phyloP scores from a whole-genome alignment of 1,140 invertebrate species.

The Apocrypta bakeri region DNA sequence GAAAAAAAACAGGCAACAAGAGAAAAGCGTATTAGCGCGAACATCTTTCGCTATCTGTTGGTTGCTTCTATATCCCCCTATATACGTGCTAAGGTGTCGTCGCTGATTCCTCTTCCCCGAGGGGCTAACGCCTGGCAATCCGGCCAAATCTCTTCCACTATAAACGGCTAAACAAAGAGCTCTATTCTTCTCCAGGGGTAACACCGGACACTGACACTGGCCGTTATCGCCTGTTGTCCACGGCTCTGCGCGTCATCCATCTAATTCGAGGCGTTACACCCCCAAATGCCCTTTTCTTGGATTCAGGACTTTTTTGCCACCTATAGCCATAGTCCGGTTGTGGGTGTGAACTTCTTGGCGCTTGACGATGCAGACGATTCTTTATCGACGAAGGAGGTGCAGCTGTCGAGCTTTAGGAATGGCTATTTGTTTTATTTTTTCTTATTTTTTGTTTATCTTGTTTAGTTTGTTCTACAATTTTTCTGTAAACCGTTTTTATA shows the following conservation, averaged over 20 bases:
- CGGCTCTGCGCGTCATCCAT: slow-evolving; percentile 46
- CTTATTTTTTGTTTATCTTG: not conserved
- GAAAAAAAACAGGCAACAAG: slow-evolving; percentile 1
- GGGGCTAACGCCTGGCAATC: slow-evolving; percentile 70
- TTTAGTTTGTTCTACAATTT: too few species aligned
- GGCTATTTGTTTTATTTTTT: not conserved
- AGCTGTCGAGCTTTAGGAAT: too few species aligned
- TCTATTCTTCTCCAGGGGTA: slow-evolving; percentile 68
- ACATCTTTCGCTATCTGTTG: slow-evolving; percentile 23
- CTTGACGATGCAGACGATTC: slow-evolving; percentile 22
- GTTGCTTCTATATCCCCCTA: not conserved
- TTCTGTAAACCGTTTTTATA: too few species aligned
- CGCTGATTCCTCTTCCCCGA: slow-evolving; percentile 21
- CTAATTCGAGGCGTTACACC: slow-evolving; percentile 51
- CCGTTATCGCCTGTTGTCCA: slow-evolving; percentile 50
- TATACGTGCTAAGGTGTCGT: not conserved
- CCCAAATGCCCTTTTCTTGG: slow-evolving; percentile 8
- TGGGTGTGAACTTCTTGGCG: too few species aligned
- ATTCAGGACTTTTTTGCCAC: slow-evolving; percentile 22
- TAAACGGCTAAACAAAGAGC: slow-evolving; percentile 76
- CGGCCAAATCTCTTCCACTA: slow-evolving; percentile 73
- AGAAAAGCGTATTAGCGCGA: slow-evolving; percentile 36
- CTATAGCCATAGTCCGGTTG: too few species aligned
- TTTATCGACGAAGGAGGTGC: not conserved
- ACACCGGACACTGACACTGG: slow-evolving; percentile 45